A percentile compares a stretch with the other conserved stretches of the same genome.
phyloP scores from a whole-genome alignment of 1,140 invertebrate genomes.

The Ceratitis capitata region DNA sequence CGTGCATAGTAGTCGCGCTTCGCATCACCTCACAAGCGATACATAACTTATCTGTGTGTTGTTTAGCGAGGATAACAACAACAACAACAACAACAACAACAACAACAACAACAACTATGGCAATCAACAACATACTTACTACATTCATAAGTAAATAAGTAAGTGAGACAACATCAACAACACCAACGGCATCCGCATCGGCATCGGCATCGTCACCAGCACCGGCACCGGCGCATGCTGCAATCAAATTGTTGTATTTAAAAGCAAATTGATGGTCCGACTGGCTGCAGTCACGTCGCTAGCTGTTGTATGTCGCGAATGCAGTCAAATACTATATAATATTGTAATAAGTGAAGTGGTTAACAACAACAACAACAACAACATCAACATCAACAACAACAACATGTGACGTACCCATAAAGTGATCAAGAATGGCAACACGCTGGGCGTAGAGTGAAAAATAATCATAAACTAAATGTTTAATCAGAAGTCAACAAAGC shows the following conservation, averaged over 20 bases:
- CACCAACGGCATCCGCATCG: neutral
- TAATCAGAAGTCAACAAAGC: conserved; percentile 21
- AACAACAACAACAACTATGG: neutral
- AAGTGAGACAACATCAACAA: conserved; percentile 26
- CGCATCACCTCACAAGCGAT: neutral
- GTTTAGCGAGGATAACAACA: too few relatives aligned
- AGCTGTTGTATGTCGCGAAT: conserved; percentile 60
- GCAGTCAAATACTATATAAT: conserved; percentile 50
- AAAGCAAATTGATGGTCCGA: conserved; percentile 65
- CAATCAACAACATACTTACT: neutral
- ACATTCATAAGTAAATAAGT: conserved; percentile 31
- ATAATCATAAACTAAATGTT: conserved; percentile 29
- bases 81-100: neutral
- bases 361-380: conserved; percentile 7
- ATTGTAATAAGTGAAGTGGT: conserved; percentile 18
- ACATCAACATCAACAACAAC: neutral
- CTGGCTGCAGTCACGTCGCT: conserved; percentile 41
- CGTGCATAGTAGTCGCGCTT: neutral
- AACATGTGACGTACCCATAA: neutral
- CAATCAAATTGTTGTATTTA: conserved; percentile 50
- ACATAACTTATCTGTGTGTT: neutral
- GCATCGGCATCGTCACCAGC: too few relatives aligned
- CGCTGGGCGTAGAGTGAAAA: neutral
- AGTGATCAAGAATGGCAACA: neutral
- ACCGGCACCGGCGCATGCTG: neutral